A percentile compares a stretch with the other conserved stretches of the same genome.
Evolutionary conservation across 2,113 vertebrate genomes (phyloP).

Genomic region (Serilophus lunatus): DNA sequence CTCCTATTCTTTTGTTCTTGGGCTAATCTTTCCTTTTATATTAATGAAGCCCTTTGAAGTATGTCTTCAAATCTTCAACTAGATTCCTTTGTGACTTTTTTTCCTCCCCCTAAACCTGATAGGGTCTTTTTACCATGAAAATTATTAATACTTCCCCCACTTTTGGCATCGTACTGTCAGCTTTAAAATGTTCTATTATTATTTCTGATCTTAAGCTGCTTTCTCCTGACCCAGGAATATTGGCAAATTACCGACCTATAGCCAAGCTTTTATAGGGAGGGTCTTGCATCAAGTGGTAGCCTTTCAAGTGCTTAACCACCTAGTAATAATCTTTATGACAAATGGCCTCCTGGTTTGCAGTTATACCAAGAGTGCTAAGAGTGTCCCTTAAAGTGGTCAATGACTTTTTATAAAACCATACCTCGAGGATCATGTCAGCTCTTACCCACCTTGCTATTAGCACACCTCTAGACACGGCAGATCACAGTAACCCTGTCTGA

Average conservation of each 20-base stretch:
- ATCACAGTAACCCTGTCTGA: slow-evolving; percentile 13
- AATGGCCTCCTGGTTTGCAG: slow-evolving; percentile 68
- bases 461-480: neutral
- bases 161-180: slow-evolving; percentile 39
- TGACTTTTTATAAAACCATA: slow-evolving; percentile 45
- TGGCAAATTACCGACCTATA: slow-evolving; percentile 72
- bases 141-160: slow-evolving; percentile 61
- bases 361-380: slow-evolving; percentile 44
- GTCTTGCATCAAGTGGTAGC: slow-evolving; percentile 73
- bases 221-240: slow-evolving; percentile 71
- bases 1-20: slow-evolving; percentile 70
- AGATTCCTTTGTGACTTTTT: slow-evolving; percentile 54
- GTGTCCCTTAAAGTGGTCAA: slow-evolving; percentile 52
- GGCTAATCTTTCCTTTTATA: slow-evolving; percentile 63
- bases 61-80: slow-evolving; percentile 63
- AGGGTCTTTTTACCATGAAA: slow-evolving; percentile 47
- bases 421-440: slow-evolving; percentile 49
- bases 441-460: slow-evolving; percentile 47
- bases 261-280: slow-evolving; percentile 73
- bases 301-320: slow-evolving; percentile 73
- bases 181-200: slow-evolving; percentile 65
- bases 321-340: slow-evolving; percentile 71
- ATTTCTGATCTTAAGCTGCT: slow-evolving; percentile 68
- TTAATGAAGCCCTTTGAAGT: slow-evolving; percentile 71
- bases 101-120: neutral